Evolutionary conservation across 2,888 invertebrate genomes (phyloP).

Genomic region (Oscheius sp.): DNA sequence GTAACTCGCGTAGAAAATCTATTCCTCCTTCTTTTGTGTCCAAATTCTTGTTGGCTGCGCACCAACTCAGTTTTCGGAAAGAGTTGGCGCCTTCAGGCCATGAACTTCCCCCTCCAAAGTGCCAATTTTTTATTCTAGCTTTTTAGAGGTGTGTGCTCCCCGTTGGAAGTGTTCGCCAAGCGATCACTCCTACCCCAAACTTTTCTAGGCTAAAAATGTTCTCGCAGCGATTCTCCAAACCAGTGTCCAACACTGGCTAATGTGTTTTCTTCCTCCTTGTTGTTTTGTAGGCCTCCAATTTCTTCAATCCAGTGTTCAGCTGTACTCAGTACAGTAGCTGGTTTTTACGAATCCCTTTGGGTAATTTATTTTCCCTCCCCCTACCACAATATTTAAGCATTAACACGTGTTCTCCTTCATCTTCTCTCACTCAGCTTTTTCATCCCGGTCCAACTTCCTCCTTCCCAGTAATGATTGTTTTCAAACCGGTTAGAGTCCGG

Average conservation of each 20-base stretch:
- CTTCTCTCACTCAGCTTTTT: too few species aligned
- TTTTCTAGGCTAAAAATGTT: conserved; percentile 27
- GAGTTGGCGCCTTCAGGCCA: background rate
- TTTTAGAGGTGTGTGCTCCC: too few species aligned
- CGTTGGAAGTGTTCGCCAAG: conserved; percentile 15
- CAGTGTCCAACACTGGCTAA: conserved; percentile 40
- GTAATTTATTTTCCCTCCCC: background rate
- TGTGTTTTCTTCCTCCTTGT: conserved; percentile 3
- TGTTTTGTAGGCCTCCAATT: conserved; percentile 24
- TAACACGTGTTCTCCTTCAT: too few species aligned
- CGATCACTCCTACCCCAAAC: conserved; percentile 3
- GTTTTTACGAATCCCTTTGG: background rate
- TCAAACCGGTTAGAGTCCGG: too few species aligned
- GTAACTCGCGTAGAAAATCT: background rate
- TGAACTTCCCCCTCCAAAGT: background rate
- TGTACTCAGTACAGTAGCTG: background rate
- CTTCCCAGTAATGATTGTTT: too few species aligned
- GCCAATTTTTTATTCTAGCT: background rate
- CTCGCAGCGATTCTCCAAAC: background rate
- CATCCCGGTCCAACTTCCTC: too few species aligned
- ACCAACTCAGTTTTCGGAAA: too few species aligned
- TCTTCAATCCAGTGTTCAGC: background rate
- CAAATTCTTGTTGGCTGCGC: conserved; percentile 1
- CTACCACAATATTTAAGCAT: too few species aligned
- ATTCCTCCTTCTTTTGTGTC: background rate